Evolutionary conservation across 1,140 invertebrate genomes (phyloP).

Genomic region (Portunus trituberculatus): DNA sequence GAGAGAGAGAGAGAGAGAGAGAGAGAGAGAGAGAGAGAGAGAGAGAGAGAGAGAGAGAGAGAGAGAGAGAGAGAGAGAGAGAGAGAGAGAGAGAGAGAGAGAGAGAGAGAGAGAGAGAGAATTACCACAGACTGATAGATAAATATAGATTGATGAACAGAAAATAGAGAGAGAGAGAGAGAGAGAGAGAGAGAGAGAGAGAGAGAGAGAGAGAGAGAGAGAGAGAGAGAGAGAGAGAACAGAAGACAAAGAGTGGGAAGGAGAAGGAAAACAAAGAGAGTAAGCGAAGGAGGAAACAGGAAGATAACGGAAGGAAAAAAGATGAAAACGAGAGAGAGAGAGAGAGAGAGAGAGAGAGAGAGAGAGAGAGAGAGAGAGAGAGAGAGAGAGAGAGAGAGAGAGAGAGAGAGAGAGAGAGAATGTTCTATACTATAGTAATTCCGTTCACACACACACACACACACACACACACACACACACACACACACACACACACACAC

Average conservation of each 20-base stretch:
- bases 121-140: neutral
- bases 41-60: slow-evolving; percentile 56
- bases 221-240: neutral
- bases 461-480: slow-evolving; percentile 4
- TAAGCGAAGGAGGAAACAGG: too few relatives aligned
- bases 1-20: slow-evolving; percentile 21
- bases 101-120: neutral
- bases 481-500: neutral
- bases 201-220: slow-evolving; percentile 14
- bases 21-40: slow-evolving; percentile 31
- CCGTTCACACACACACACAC: slow-evolving; percentile 30
- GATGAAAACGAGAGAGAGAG: too few relatives aligned
- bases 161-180: slow-evolving; percentile 44
- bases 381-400: neutral
- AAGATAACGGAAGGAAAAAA: neutral
- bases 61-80: slow-evolving; percentile 42
- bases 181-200: slow-evolving; percentile 46
- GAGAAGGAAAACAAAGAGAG: neutral
- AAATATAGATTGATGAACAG: slow-evolving; percentile 35
- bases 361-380: neutral
- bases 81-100: slow-evolving; percentile 28
- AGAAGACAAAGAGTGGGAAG: neutral
- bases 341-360: too few relatives aligned
- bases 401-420: neutral
- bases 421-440: neutral